Base-by-base conservation (phyloP, 2,888 invertebrate species). In the Scaptomyza polygonia region DNA sequence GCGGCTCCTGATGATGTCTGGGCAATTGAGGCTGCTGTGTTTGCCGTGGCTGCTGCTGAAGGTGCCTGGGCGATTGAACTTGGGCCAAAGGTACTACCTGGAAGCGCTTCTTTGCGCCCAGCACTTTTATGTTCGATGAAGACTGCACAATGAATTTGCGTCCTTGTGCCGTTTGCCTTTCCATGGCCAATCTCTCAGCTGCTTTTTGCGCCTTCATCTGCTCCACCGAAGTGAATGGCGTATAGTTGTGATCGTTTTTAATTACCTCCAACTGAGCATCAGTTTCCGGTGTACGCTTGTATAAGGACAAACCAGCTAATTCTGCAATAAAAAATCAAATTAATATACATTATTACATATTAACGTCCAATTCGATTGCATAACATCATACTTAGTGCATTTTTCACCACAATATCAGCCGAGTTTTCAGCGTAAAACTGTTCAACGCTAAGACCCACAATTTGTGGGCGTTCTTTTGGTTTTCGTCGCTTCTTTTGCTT, bases 231-330 rank as follows among this genome's bases (percentile, higher is more conserved):
- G 93, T 94, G 36, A 94, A 93, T 45, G 94, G 93, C 44, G 96
- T 96, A 78, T 96, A 96, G 88, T 96, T 96, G 88, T 97, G 96
- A 90, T 96, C 96, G 92, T 96, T 94, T 86, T 94, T 94, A 78
- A 95, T 94, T 5, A 95, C 81, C 57, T 86, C 85, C 29, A 91
- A 49, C 42, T 89, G 79, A 16, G 91, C 91, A 52, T 91, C 91
- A n/a, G 87, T 83, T 54, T 91, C 91, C 7, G 90, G 88, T 29
- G 89, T 88, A 11, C 89, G 84, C 52, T 90, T 89, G 14, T 88
- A 78, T n/a, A 90, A 80, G 14, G 91, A 88, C 6, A 91, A 76
- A 0, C 92, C 92, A 30, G 92, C 92, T 18, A 89, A 80, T 72
- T 89, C 91, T 91, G 58, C 18, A 68, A 70, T n/a, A n/a, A n/a